phyloP scores from a whole-genome alignment of 2,888 invertebrate species.

The Meliscaeva auricollis region DNA sequence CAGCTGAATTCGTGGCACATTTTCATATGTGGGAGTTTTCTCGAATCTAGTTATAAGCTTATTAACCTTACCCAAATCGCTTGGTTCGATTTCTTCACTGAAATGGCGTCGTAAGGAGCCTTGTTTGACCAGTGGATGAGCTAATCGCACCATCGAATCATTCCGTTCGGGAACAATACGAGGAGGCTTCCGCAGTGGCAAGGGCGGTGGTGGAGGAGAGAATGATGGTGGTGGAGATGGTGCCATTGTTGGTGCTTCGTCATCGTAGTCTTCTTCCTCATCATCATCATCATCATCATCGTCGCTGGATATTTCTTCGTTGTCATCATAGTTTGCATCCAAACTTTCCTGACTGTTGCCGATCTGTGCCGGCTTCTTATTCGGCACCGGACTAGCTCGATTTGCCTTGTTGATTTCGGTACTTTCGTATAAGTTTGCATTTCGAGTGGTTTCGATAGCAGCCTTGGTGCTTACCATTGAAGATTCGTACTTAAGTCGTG shows the following conservation, averaged over 20 bases:
- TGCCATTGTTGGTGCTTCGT: constrained; percentile 78
- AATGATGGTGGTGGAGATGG: constrained; percentile 79
- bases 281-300: constrained; percentile 32
- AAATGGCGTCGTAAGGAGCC: constrained; percentile 81
- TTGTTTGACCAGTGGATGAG: constrained; percentile 82
- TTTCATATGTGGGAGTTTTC: constrained; percentile 65
- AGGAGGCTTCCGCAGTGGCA: constrained; percentile 67
- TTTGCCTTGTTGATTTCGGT: constrained; percentile 33
- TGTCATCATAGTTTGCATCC: constrained; percentile 78
- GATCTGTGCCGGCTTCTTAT: constrained; percentile 72
- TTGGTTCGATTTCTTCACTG: constrained; percentile 81
- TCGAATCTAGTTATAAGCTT: constrained; percentile 82
- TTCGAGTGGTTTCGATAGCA: constrained; percentile 24
- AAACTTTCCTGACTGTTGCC: constrained; percentile 81
- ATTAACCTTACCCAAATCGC: constrained; percentile 82
- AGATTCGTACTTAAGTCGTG: constrained; percentile 71
- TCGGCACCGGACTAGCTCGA: constrained; percentile 37
- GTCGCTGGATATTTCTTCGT: constrained; percentile 58
- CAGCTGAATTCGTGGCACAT: constrained; percentile 75
- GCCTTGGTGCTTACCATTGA: constrained; percentile 37
- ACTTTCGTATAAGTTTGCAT: constrained; percentile 38
- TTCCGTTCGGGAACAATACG: constrained; percentile 79
- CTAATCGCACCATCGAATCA: constrained; percentile 79
- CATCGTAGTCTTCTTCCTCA: constrained; percentile 41
- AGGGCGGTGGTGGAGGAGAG: constrained; percentile 78